A percentile compares a stretch with the other conserved stretches of the same genome.
phyloP scores from a whole-genome alignment of 2,797 vertebrate species.

The Notolabrus celidotus region DNA sequence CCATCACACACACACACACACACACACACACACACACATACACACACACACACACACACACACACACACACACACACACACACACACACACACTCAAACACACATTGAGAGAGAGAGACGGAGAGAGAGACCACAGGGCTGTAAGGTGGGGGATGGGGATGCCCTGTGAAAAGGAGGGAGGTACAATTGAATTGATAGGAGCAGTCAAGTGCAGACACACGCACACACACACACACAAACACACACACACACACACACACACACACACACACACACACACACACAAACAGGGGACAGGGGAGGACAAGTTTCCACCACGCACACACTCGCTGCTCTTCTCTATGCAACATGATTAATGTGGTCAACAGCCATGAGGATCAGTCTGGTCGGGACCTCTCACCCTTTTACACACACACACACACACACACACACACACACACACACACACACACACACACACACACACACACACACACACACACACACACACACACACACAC shows the following conservation, averaged over 20 bases:
- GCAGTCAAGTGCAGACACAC: slow-evolving; percentile 78
- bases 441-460: slow-evolving; percentile 6
- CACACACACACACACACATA: slow-evolving; percentile 24
- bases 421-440: slow-evolving; percentile 26
- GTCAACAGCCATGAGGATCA: slow-evolving; percentile 74
- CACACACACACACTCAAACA: slow-evolving; percentile 23
- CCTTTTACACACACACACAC: slow-evolving; percentile 48
- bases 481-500: slow-evolving; percentile 14
- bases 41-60: slow-evolving; percentile 66
- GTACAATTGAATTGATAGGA: slow-evolving; percentile 79
- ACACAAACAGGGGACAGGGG: slow-evolving; percentile 35
- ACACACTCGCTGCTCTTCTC: slow-evolving; percentile 21
- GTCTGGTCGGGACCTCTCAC: slow-evolving; percentile 74
- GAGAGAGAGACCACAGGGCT: slow-evolving; percentile 46
- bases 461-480: slow-evolving; percentile 2
- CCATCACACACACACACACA: slow-evolving; percentile 74
- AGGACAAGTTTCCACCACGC: slow-evolving; percentile 44
- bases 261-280: slow-evolving; percentile 61
- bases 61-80: slow-evolving; percentile 62
- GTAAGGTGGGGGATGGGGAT: slow-evolving; percentile 56
- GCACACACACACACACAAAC: slow-evolving; percentile 63
- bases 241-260: slow-evolving; percentile 63
- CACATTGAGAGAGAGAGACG: slow-evolving; percentile 39
- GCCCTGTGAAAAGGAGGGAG: slow-evolving; percentile 61
- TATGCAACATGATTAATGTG: slow-evolving; percentile 83